phyloP scores from a whole-genome alignment of 2,888 invertebrate genomes.

The Lampropteryx suffumata region DNA sequence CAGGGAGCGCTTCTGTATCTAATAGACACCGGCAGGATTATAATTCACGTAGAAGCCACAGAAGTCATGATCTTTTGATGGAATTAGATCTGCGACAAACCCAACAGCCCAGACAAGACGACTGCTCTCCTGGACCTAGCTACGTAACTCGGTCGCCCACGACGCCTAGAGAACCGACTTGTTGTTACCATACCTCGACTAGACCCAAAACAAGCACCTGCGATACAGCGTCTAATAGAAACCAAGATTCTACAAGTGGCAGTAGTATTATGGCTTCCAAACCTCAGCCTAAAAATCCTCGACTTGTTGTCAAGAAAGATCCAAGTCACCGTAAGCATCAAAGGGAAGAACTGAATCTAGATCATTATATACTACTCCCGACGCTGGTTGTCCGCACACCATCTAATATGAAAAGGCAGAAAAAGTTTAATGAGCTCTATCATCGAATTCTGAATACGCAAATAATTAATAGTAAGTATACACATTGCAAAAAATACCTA shows the following conservation, averaged over 20 bases:
- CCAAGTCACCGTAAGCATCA: constrained; percentile 50
- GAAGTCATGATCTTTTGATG: constrained; percentile 55
- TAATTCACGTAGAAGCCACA: constrained; percentile 45
- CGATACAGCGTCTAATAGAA: constrained; percentile 18
- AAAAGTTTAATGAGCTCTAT: constrained; percentile 73
- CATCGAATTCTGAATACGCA: constrained; percentile 68
- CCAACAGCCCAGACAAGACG: constrained; percentile 47
- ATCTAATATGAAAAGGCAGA: constrained; percentile 71
- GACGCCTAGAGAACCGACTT: constrained; percentile 55
- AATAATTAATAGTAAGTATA: constrained; percentile 50
- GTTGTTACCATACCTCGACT: constrained; percentile 59
- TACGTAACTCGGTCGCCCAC: constrained; percentile 47
- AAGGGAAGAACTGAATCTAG: constrained; percentile 63
- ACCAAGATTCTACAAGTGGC: constrained; percentile 47
- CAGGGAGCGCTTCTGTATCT: constrained; percentile 47
- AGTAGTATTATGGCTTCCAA: constrained; percentile 53
- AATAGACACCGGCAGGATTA: constrained; percentile 48
- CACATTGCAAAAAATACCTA: neutral
- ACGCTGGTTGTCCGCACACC: constrained; percentile 72
- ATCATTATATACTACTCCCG: constrained; percentile 70
- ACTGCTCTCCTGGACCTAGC: constrained; percentile 66
- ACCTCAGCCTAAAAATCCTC: constrained; percentile 47
- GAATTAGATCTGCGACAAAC: constrained; percentile 44
- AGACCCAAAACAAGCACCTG: constrained; percentile 38
- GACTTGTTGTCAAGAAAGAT: constrained; percentile 65